These are phyloP conservation scores for Chroicocephalus ridibundus DNA, from an alignment of 2,113 vertebrate species.

Conservation along the genomic window DNA sequence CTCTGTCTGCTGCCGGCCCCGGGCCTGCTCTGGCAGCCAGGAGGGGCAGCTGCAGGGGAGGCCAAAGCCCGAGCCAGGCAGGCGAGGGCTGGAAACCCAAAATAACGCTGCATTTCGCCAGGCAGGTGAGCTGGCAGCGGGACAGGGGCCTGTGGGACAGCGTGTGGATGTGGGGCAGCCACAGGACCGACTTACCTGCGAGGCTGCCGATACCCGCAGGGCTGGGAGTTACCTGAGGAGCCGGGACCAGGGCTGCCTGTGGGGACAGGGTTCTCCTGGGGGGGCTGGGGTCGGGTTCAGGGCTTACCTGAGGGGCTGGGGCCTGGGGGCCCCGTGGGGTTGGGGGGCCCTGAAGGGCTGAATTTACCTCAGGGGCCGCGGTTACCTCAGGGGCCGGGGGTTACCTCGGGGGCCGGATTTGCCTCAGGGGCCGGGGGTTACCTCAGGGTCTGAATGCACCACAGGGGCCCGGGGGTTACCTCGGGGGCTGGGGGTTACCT, in stretches of 20 bases:
- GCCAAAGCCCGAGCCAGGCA: background rate
- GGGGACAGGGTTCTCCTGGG: background rate
- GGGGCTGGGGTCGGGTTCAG: too few relatives aligned
- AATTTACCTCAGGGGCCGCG: background rate
- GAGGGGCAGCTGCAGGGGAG: background rate
- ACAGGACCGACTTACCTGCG: background rate
- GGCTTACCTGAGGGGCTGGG: background rate
- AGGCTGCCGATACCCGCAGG: background rate
- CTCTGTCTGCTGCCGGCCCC: background rate
- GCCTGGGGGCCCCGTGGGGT: background rate
- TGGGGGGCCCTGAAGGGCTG: background rate
- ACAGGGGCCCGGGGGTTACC: background rate
- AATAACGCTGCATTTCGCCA: background rate
- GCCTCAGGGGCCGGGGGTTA: background rate
- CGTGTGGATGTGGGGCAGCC: background rate
- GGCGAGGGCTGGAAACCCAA: background rate
- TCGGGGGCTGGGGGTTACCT: background rate
- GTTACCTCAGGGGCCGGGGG: background rate
- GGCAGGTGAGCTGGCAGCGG: background rate
- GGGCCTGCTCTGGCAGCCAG: background rate
- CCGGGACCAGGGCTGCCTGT: rapidly evolving
- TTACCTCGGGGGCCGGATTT: background rate
- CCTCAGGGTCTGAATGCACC: too few relatives aligned
- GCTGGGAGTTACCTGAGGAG: background rate
- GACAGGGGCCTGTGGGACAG: too few relatives aligned